Conservation (phyloP, 2,113 vertebrate species). For the Acanthisitta chloris region DNA sequence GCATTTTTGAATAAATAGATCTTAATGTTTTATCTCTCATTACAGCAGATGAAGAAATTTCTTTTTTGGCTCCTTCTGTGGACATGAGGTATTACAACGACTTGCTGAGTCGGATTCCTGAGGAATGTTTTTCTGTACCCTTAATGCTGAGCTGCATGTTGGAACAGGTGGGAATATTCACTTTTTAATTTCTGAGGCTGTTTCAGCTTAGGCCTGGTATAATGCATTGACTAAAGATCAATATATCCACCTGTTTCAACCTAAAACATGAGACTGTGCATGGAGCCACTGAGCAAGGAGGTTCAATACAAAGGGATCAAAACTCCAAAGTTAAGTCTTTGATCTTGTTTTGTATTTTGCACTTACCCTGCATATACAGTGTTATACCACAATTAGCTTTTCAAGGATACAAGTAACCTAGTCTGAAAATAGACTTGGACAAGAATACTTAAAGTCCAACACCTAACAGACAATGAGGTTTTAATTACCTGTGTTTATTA, state of each 20-base stretch:
- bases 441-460: neutral
- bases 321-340: neutral
- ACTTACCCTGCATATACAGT: neutral
- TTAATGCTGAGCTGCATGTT: constrained; percentile 87
- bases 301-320: neutral
- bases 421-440: neutral
- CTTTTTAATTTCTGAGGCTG: neutral
- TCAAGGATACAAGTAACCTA: neutral
- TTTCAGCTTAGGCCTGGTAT: neutral
- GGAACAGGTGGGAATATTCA: constrained; percentile 81
- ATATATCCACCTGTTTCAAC: neutral
- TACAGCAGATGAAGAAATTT: neutral
- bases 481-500: neutral
- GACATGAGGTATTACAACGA: constrained; percentile 86
- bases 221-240: neutral
- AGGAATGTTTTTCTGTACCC: constrained; percentile 82
- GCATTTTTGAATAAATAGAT: neutral
- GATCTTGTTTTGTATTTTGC: neutral
- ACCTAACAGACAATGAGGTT: neutral
- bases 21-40: neutral
- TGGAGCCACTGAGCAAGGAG: neutral
- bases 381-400: neutral
- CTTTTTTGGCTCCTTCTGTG: constrained; percentile 37
- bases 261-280: neutral
- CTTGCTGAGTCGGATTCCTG: constrained; percentile 79